These are phyloP conservation scores for Chrysochloris asiatica DNA, from an alignment of 2,113 vertebrate genomes.

Conservation along the genomic window DNA sequence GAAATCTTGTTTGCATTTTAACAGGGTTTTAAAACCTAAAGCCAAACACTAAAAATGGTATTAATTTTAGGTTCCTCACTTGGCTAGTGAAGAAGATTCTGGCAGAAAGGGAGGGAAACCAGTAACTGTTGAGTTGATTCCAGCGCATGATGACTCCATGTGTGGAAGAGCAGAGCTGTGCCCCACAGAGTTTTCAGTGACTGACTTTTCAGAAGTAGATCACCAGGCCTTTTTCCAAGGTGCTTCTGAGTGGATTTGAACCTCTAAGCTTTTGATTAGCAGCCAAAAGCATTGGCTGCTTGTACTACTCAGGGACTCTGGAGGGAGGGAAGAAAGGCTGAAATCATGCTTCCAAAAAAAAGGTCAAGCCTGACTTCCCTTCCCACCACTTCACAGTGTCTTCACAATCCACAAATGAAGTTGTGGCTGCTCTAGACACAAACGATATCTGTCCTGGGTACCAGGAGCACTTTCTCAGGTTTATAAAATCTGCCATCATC, in stretches of 20 bases:
- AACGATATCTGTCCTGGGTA: background rate
- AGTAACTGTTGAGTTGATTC: background rate
- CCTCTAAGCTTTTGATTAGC: background rate
- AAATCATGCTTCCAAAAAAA: no score
- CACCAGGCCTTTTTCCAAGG: background rate
- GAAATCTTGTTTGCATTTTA: conserved; percentile 24
- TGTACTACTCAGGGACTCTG: no score
- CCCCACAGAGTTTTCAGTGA: background rate
- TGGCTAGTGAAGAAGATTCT: background rate
- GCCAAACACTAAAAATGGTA: background rate
- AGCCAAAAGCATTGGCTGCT: background rate
- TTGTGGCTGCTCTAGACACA: background rate
- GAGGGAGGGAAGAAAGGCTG: background rate
- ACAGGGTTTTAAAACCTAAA: background rate
- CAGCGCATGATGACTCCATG: no score
- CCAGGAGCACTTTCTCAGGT: background rate
- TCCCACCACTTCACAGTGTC: background rate
- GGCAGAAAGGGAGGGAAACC: background rate
- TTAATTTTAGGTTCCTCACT: conserved; percentile 25
- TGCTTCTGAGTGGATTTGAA: background rate
- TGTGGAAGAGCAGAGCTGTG: background rate
- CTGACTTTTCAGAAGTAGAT: background rate
- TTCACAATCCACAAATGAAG: background rate
- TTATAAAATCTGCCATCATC: background rate
- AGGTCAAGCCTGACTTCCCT: no score